Evolutionary conservation across 2,888 invertebrate species (phyloP), one percentile per base, ranked within the genome.

Genomic region (Vanessa cardui): DNA sequence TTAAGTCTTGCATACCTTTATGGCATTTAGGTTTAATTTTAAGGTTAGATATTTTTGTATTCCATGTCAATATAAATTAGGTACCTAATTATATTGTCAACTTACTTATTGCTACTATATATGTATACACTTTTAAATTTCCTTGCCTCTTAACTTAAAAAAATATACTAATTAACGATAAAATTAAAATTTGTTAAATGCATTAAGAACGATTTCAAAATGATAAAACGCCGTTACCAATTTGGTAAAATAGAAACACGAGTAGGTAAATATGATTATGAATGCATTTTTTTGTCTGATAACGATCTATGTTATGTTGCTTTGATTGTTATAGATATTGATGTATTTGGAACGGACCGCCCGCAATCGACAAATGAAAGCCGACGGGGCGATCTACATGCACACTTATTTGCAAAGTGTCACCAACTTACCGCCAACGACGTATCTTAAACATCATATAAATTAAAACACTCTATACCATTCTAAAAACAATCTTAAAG

Each of bases 331-430:
- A 65, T 70, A 62, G 52, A 70, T 59, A 54, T 65, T 65, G 65
- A 65, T 65, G 65, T 65, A 47, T 65, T 54, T 54, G 65, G 68
- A 62, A 65, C 65, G 59, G 69, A 65, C 64, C 64, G 68, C 70
- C 66, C 64, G 72, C 76, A 75, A 78, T 77, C 74, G 74, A 79
- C 77, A 76, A 76, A 78, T 80, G 82, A 85, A 86, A 80, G 82
- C 69, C 54, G 65, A 65, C 65, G 52, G 65, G 21, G n/a, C 65
- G 64, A 64, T 45, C 58, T 64, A 50, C 64, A 50, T 39, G 56
- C 60, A 54, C 46, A 56, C 58, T 65, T 65, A 65, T 65, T 65
- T 60, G 65, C 65, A n/a, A 39, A 61, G 65, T 65, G 60, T 65
- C 65, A 61, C 65, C 65, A 54, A 45, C 54, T 54, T 46, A 59